Conservation (phyloP, 2,797 vertebrate genomes). For the Rhabdomys pumilio region DNA sequence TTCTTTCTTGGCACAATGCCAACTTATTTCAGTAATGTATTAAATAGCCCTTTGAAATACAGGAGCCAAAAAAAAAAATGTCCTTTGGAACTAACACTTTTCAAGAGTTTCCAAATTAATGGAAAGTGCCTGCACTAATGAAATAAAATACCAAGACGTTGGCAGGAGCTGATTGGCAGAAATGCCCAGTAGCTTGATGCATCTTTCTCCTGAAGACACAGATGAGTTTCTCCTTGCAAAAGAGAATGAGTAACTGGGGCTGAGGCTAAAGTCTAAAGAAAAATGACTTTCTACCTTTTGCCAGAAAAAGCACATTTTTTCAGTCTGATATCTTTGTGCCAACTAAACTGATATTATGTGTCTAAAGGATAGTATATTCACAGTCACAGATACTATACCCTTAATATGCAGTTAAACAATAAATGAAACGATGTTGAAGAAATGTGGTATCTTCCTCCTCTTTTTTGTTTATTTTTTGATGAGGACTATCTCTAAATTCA, state of each 20-base stretch:
- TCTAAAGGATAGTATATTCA: not conserved
- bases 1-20: constrained; percentile 83
- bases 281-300: constrained; percentile 66
- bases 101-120: constrained; percentile 81
- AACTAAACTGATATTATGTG: constrained; percentile 49
- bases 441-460: not conserved
- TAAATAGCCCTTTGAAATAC: constrained; percentile 82
- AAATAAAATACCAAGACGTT: constrained; percentile 82
- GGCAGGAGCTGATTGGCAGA: constrained; percentile 81
- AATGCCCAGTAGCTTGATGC: constrained; percentile 58
- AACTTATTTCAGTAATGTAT: constrained; percentile 80
- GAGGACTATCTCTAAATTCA: not conserved
- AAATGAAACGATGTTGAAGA: not conserved
- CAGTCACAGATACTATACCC: not conserved
- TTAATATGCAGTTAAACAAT: not conserved
- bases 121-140: constrained; percentile 84
- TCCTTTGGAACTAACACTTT: constrained; percentile 80
- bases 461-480: not conserved
- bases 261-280: constrained; percentile 50
- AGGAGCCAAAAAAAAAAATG: constrained; percentile 76
- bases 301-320: constrained; percentile 24
- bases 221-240: constrained; percentile 74
- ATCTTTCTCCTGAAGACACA: constrained; percentile 78
- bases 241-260: not conserved
- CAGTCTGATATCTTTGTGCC: not conserved